Conservation (phyloP, 2,113 vertebrate genomes). For the Calidris pugnax region DNA sequence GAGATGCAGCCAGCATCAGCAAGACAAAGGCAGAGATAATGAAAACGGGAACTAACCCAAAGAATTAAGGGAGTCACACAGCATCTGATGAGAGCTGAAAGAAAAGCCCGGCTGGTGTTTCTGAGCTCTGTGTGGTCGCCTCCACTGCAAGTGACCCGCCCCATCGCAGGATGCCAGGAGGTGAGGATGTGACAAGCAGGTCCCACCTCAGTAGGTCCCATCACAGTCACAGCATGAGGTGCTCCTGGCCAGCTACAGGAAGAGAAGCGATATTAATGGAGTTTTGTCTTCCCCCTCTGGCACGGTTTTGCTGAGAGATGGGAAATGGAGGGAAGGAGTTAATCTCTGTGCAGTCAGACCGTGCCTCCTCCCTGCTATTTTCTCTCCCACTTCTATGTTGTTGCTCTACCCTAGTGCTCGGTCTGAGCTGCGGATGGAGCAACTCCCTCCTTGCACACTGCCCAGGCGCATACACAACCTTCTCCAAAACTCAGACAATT, state of each 20-base stretch:
- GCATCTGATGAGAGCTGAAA: neutral
- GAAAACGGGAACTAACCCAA: conserved; percentile 2
- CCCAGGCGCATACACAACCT: neutral
- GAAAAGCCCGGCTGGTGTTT: neutral
- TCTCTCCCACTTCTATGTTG: neutral
- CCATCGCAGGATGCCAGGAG: neutral
- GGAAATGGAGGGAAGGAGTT: conserved; percentile 6
- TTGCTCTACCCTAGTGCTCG: neutral
- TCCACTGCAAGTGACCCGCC: neutral
- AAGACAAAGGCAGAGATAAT: neutral
- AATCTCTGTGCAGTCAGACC: neutral
- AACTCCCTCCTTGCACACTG: neutral
- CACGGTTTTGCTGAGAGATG: neutral
- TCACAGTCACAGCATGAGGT: no score
- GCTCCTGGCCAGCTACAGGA: neutral
- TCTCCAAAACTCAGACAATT: neutral
- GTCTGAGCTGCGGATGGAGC: neutral
- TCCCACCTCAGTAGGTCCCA: neutral
- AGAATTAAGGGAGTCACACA: neutral
- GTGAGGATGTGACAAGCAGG: neutral
- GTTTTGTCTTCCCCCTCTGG: neutral
- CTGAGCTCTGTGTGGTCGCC: neutral
- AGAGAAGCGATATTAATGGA: neutral
- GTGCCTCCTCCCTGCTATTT: neutral
- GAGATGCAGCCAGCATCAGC: neutral